Conservation (phyloP, 2,888 invertebrate genomes). For the Habroteleia sp. region DNA sequence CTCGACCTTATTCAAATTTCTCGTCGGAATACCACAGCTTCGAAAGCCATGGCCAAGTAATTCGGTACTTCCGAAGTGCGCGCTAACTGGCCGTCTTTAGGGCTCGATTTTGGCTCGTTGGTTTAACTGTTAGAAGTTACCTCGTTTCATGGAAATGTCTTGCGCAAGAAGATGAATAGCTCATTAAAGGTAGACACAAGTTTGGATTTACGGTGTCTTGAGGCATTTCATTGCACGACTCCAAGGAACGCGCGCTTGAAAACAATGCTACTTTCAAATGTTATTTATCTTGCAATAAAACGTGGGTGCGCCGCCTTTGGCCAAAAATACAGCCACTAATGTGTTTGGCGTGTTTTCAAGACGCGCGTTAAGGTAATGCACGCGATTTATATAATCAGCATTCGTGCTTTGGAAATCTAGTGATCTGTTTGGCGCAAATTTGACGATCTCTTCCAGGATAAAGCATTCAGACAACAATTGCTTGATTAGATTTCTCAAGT, state of each 20-base stretch:
- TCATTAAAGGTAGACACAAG: constrained; percentile 44
- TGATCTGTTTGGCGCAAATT: constrained; percentile 16
- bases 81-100: constrained; percentile 52
- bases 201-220: constrained; percentile 29
- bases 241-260: background rate
- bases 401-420: constrained; percentile 19
- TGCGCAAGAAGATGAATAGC: constrained; percentile 36
- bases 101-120: constrained; percentile 45
- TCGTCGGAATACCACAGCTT: constrained; percentile 32
- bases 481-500: constrained; percentile 27
- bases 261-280: constrained; percentile 35
- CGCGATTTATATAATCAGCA: constrained; percentile 42
- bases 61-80: constrained; percentile 55
- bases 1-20: constrained; percentile 42
- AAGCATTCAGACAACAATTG: constrained; percentile 12
- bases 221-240: constrained; percentile 11
- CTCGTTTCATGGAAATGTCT: constrained; percentile 36
- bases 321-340: constrained; percentile 23
- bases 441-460: constrained; percentile 8
- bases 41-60: constrained; percentile 53
- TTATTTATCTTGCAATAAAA: constrained; percentile 40
- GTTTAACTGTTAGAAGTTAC: constrained; percentile 47
- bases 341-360: constrained; percentile 40
- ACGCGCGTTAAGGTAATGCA: constrained; percentile 24
- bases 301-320: constrained; percentile 3